phyloP scores from a whole-genome alignment of 2,888 invertebrate genomes.

The Idaea aversata region DNA sequence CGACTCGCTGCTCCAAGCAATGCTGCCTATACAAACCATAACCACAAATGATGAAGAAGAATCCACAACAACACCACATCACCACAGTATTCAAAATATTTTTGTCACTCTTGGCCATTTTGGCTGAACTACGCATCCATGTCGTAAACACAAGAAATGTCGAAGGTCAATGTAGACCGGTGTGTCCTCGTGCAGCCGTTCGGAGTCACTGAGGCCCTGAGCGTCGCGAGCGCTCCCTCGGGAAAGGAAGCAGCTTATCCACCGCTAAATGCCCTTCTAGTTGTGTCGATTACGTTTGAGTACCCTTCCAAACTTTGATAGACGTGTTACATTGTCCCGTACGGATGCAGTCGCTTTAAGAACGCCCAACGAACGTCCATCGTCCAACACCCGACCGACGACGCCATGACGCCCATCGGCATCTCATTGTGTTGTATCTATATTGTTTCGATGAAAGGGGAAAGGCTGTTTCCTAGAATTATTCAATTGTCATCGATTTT shows the following conservation, averaged over 20 bases:
- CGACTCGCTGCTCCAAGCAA: slow-evolving; percentile 59
- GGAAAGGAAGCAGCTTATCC: slow-evolving; percentile 74
- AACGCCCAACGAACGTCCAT: slow-evolving; percentile 29
- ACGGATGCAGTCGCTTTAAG: slow-evolving; percentile 52
- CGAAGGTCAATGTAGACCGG: slow-evolving; percentile 33
- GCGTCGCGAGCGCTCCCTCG: slow-evolving; percentile 58
- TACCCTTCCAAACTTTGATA: slow-evolving; percentile 74
- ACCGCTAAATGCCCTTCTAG: slow-evolving; percentile 74
- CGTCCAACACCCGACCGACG: slow-evolving; percentile 5
- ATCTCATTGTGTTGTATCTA: not conserved
- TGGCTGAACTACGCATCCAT: slow-evolving; percentile 32
- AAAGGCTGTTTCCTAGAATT: not conserved
- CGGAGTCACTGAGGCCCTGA: slow-evolving; percentile 40
- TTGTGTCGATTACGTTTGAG: slow-evolving; percentile 70
- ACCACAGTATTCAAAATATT: slow-evolving; percentile 63
- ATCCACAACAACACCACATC: slow-evolving; percentile 68
- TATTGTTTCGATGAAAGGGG: not conserved
- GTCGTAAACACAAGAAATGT: slow-evolving; percentile 43
- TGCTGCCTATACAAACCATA: slow-evolving; percentile 67
- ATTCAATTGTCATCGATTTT: not conserved
- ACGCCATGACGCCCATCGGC: slow-evolving; percentile 21
- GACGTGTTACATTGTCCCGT: slow-evolving; percentile 63
- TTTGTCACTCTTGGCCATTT: slow-evolving; percentile 58
- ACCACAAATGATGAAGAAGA: slow-evolving; percentile 59
- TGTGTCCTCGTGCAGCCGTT: slow-evolving; percentile 34